Evolutionary conservation across 2,888 invertebrate genomes (phyloP).

Genomic region (Helobdella robusta): DNA sequence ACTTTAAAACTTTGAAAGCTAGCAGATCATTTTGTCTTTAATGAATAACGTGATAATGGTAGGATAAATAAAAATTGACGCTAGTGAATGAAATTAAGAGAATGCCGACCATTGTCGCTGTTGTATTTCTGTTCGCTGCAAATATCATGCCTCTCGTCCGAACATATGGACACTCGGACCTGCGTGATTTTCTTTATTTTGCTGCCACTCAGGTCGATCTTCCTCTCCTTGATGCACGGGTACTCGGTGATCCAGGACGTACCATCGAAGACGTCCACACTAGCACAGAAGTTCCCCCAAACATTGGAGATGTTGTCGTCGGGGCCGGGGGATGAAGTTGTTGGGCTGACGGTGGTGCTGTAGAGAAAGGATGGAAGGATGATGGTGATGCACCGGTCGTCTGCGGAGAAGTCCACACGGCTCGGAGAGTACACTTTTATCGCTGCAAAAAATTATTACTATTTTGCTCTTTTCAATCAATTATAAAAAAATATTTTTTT

Average conservation of each 20-base stretch:
- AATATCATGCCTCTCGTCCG: constrained; percentile 9
- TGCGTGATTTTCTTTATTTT: neutral
- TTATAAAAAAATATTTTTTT: too few species aligned
- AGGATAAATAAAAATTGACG: too few species aligned
- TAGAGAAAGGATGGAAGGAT: constrained; percentile 8
- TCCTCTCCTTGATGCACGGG: constrained; percentile 7
- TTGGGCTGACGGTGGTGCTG: too few species aligned
- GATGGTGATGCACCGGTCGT: neutral
- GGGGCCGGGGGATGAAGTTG: too few species aligned
- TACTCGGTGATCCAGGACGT: constrained; percentile 3
- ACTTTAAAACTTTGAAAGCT: too few species aligned
- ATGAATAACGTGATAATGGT: too few species aligned
- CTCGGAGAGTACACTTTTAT: constrained; percentile 4
- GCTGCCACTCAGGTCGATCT: neutral
- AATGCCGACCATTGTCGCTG: neutral
- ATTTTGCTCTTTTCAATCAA: neutral
- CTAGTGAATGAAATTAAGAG: neutral
- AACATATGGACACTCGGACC: constrained; percentile 15
- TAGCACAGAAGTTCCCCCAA: constrained; percentile 10
- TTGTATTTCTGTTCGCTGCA: constrained; percentile 16
- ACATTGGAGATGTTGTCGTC: neutral
- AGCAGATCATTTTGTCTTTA: too few species aligned
- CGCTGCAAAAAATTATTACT: too few species aligned
- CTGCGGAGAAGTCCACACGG: neutral
- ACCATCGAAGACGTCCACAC: constrained; percentile 12